These are phyloP conservation scores for Gorilla gorilla DNA, from an alignment of 2,113 vertebrate species.

Conservation along the genomic window DNA sequence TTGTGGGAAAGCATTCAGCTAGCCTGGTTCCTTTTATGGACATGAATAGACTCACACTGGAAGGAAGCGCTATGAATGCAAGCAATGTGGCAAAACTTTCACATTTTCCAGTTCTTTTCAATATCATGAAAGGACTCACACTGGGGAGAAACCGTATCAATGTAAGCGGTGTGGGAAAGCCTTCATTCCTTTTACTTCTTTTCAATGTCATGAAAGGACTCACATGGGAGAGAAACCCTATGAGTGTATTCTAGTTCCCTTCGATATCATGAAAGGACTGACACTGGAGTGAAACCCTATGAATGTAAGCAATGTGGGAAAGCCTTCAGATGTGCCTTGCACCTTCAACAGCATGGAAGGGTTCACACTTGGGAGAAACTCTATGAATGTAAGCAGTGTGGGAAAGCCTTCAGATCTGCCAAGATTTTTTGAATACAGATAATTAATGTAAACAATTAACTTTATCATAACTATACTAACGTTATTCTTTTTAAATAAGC, in stretches of 20 bases:
- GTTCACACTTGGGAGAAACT: no score
- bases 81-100: not conserved
- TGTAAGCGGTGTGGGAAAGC: not conserved
- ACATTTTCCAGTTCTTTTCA: not conserved
- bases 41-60: not conserved
- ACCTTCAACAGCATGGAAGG: no score
- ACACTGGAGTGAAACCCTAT: no score
- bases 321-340: no score
- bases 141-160: not conserved
- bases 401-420: no score
- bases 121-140: not conserved
- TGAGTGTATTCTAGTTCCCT: no score
- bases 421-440: no score
- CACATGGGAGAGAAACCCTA: not conserved
- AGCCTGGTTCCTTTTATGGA: not conserved
- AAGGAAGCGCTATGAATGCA: not conserved
- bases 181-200: not conserved
- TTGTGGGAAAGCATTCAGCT: not conserved
- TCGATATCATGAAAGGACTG: no score
- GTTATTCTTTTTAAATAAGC: not conserved
- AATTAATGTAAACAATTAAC: not conserved
- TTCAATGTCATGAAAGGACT: not conserved
- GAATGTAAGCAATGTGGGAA: no score
- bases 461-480: not conserved
- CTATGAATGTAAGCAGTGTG: no score